Conservation (phyloP, 35 echinoderm and acorn worm genomes). For the Patiria miniata region DNA sequence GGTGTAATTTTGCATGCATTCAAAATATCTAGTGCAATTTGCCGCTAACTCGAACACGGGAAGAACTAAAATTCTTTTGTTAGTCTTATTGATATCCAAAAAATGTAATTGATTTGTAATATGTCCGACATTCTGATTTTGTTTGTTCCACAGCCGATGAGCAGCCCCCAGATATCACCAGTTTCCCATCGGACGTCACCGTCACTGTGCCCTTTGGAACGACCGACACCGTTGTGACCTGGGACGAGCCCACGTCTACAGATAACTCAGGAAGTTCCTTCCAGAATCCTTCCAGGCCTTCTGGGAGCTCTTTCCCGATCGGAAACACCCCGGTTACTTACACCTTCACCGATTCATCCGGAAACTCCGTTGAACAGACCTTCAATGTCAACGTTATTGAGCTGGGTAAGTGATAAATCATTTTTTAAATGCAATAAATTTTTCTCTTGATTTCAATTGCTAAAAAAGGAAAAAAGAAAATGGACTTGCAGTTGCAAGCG, state of each 20-base stretch:
- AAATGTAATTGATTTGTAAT: no score
- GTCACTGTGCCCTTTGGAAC: constrained; percentile 24
- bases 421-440: no score
- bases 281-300: background rate
- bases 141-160: no score
- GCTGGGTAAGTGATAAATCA: background rate
- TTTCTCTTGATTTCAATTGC: no score
- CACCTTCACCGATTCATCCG: constrained; percentile 52
- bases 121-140: no score
- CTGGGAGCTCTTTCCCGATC: background rate
- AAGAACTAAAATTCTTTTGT: no score
- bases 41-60: no score
- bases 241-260: constrained; percentile 64
- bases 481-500: no score
- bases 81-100: no score
- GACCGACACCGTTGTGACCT: constrained; percentile 25
- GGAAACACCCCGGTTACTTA: constrained; percentile 54
- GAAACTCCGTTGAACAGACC: constrained; percentile 35
- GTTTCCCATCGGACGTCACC: constrained; percentile 58
- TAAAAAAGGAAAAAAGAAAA: no score
- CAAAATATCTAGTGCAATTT: no score
- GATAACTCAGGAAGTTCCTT: constrained; percentile 48
- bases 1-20: no score
- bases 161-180: background rate
- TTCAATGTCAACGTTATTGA: constrained; percentile 38